These are phyloP conservation scores for Strigops habroptila DNA, from an alignment of 2,113 vertebrate genomes.

Conservation along the genomic window DNA sequence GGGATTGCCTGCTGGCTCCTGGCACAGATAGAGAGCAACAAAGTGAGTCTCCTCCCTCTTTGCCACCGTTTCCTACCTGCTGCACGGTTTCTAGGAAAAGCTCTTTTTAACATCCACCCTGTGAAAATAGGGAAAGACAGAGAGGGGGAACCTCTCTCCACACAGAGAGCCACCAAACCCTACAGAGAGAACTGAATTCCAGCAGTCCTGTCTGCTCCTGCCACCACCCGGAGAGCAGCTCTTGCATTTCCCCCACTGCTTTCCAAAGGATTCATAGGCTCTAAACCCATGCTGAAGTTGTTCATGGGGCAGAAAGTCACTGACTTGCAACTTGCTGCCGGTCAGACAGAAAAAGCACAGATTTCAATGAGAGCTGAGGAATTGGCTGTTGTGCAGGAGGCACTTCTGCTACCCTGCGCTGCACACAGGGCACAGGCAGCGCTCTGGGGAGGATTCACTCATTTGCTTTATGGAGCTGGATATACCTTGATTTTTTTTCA, in stretches of 20 bases:
- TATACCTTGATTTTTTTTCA: neutral
- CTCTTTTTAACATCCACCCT: neutral
- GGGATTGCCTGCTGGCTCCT: neutral
- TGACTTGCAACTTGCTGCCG: neutral
- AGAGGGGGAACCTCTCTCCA: neutral
- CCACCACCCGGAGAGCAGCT: neutral
- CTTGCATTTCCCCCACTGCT: fast-evolving
- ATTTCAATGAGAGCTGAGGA: fast-evolving
- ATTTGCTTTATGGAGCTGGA: neutral
- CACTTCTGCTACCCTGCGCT: neutral
- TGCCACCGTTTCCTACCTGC: neutral
- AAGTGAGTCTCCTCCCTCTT: fast-evolving
- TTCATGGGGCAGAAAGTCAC: neutral
- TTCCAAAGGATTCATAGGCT: neutral
- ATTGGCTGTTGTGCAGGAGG: neutral
- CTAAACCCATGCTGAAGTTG: neutral
- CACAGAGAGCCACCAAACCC: fast-evolving
- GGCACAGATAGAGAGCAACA: neutral
- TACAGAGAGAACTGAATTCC: neutral
- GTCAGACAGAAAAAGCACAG: neutral
- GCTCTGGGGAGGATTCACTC: neutral
- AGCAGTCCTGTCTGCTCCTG: neutral
- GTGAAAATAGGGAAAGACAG: neutral
- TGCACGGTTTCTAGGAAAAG: neutral
- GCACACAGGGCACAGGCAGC: neutral